Base-by-base conservation (phyloP, 2,888 invertebrate species). In the Peribatodes rhomboidaria region DNA sequence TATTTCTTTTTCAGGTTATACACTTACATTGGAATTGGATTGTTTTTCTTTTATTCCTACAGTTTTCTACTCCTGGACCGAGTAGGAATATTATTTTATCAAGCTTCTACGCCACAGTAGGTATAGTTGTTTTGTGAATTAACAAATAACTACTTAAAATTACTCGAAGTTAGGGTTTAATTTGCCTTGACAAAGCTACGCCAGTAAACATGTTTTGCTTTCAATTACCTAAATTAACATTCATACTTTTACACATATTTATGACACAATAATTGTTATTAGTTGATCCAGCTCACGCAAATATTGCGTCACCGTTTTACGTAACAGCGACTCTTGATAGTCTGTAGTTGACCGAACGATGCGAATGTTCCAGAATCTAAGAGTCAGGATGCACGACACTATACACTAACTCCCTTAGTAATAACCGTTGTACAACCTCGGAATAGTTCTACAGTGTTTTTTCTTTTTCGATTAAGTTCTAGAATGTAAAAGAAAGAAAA, bases 181-280 rank as follows among this genome's bases (percentile, higher is more conserved):
- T 46, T 46, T 22, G 7, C 14, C 20, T 46, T 49, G 3, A 11
- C n/a, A 35, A 49, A 22, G 39, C 18, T 41, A 46, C 37, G 49
- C 31, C 58, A 53, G 60, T 60, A 62, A 64, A 42, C 59, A 59
- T 65, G 53, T 47, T 69, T 67, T 61, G 42, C 56, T 60, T 69
- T 66, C 65, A 69, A 66, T 71, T 69, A 71, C 54, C 55, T 11
- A 59, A 68, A 67, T 61, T 65, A 65, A 68, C 56, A 62, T 64
- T 69, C 64, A 47, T 60, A 58, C 42, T 61, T 59, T 22, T 55
- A 64, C 67, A 67, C 52, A 61, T 70, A 67, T 71, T 69, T 71
- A 68, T 65, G 60, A 54, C 52, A 56, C 47, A 42, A 59, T 65
- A 62, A 68, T 55, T 52, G 58, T 58, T 65, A 67, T 63, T 54